Base-by-base conservation (phyloP, 2,113 vertebrate genomes). In the Ivindomyrus marchei region DNA sequence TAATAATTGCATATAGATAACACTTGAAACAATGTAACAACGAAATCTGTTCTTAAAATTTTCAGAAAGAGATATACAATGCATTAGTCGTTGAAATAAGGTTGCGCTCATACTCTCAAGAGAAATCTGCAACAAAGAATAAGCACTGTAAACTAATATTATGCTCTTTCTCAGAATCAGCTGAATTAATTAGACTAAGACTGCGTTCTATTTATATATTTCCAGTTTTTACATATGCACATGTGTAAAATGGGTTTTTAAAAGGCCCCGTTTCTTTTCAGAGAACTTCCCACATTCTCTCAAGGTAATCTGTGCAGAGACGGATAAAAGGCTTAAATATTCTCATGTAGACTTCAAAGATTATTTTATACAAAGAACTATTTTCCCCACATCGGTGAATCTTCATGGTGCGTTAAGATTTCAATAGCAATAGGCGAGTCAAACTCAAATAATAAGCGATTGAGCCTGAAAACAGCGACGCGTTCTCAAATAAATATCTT, bases 361-460 rank as follows among this genome's bases (percentile, higher is more conserved):
- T 94, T 93, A 91, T 94, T 96, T 93, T 70, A 90, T 94, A 98
- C 98, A 99, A 99, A 98, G 97, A 97, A 95, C 95, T 96, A 97
- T 97, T 98, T 97, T 98, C 50, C 85, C 97, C 97, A 96, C 97
- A 96, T 97, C 97, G 97, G 97, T 98, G 98, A 97, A 99, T 99
- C 98, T 98, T 99, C 98, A 99, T 96, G 98, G 97, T 98, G 97
- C 98, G 98, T 99, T 99, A 99, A 97, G 96, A 98, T 98, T 99
- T 99, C 98, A 97, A 98, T 97, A 96, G 98, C 97, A 97, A 98
- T 97, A 96, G 97, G 96, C 97, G 97, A 98, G 97, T 98, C 97
- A 97, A 97, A 99, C 96, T 98, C 96, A 97, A 98, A 98, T 97
- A 97, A 97, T 98, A 97, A 97, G 98, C 97, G 96, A 96, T 96